Conservation (phyloP, 1,140 invertebrate genomes). For the Drosophila arawakana region DNA sequence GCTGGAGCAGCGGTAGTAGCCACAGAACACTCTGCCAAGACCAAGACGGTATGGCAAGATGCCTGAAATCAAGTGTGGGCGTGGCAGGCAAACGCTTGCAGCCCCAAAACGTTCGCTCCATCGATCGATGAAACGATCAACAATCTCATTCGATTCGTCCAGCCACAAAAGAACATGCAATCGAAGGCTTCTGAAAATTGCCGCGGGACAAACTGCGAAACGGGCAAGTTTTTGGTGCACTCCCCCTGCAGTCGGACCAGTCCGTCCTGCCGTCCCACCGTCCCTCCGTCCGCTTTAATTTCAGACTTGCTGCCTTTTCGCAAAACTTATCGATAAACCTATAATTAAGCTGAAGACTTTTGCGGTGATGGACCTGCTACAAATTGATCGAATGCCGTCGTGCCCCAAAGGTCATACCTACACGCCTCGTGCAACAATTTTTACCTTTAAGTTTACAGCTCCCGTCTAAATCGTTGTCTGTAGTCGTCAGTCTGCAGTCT, state of each 20-base stretch:
- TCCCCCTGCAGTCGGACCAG: not conserved
- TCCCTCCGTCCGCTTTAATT: constrained; percentile 53
- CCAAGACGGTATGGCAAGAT: constrained; percentile 50
- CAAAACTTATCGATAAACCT: constrained; percentile 63
- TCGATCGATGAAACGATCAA: not conserved
- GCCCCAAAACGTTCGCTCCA: not conserved
- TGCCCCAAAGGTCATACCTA: constrained; percentile 66
- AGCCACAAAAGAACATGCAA: constrained; percentile 55
- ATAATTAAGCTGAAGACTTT: constrained; percentile 78
- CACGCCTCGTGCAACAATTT: constrained; percentile 56
- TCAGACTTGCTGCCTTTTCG: constrained; percentile 54
- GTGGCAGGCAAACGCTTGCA: constrained; percentile 73
- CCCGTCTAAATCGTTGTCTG: constrained; percentile 41
- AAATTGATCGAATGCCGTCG: constrained; percentile 76
- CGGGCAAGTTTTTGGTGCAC: constrained; percentile 21
- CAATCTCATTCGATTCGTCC: constrained; percentile 13
- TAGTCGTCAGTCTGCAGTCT: constrained; percentile 3
- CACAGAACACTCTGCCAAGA: not conserved
- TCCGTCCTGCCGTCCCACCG: not conserved
- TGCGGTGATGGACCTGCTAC: constrained; percentile 66
- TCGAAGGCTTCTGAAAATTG: constrained; percentile 80
- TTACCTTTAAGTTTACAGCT: constrained; percentile 56
- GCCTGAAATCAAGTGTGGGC: constrained; percentile 76
- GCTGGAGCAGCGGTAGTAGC: no score
- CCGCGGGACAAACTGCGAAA: constrained; percentile 73